These are phyloP conservation scores for Lithosia quadra DNA, from an alignment of 2,888 invertebrate species.

Conservation along the genomic window DNA sequence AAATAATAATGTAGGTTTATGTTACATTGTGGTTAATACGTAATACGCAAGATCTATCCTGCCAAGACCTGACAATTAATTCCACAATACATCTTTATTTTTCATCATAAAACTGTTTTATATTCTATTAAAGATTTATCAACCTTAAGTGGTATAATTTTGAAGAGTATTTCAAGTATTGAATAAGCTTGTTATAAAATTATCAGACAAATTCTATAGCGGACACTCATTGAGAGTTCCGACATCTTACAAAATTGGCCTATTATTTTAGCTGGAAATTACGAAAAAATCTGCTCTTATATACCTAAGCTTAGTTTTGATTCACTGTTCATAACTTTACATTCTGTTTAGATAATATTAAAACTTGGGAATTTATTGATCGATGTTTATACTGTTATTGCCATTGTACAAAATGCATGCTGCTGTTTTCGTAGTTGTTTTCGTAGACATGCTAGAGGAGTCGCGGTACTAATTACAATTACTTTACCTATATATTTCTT, in stretches of 20 bases:
- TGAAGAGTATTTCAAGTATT: slow-evolving; percentile 3
- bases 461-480: neutral
- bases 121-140: slow-evolving; percentile 12
- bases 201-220: slow-evolving; percentile 20
- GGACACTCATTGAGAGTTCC: slow-evolving; percentile 18
- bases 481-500: slow-evolving; percentile 14
- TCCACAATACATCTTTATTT: neutral
- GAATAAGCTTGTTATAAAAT: slow-evolving; percentile 16
- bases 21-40: too few relatives aligned
- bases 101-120: neutral
- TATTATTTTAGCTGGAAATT: slow-evolving; percentile 11
- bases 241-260: slow-evolving; percentile 17
- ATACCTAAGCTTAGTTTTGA: neutral
- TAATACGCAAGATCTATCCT: too few relatives aligned
- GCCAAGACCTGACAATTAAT: too few relatives aligned
- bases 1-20: neutral
- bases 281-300: neutral
- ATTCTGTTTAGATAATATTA: neutral
- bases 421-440: too few relatives aligned
- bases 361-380: neutral
- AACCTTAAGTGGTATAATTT: slow-evolving; percentile 11
- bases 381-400: neutral
- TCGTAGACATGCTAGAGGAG: neutral
- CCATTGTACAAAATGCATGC: too few relatives aligned
- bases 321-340: neutral